Conservation (phyloP, 1,140 invertebrate species). For the Hylyphantes graminicola region DNA sequence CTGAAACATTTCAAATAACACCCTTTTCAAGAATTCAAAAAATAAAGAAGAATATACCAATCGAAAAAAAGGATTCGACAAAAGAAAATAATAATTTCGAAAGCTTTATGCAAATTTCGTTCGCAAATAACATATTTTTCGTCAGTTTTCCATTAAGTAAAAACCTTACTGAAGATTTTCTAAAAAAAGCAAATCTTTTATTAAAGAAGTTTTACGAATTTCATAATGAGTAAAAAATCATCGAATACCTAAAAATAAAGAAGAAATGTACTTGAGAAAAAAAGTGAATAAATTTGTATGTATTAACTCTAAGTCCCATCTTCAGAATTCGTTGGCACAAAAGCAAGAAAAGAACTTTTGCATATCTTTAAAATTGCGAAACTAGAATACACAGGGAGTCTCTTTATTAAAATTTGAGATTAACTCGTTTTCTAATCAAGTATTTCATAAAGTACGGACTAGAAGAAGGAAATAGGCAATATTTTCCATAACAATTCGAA, state of each 20-base stretch:
- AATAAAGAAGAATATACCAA: background rate
- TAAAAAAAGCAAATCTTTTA: slow-evolving; percentile 26
- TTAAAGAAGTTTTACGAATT: slow-evolving; percentile 30
- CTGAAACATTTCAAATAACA: background rate
- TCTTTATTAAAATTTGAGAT: slow-evolving; percentile 19
- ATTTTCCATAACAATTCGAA: slow-evolving; percentile 9
- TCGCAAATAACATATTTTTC: slow-evolving; percentile 26
- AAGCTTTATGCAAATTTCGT: slow-evolving; percentile 11
- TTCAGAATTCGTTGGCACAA: background rate
- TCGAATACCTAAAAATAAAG: slow-evolving; percentile 16
- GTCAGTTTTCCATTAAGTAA: slow-evolving; percentile 8
- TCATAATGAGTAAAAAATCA: slow-evolving; percentile 13
- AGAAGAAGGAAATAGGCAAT: slow-evolving; percentile 6
- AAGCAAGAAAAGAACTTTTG: slow-evolving; percentile 10
- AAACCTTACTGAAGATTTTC: slow-evolving; percentile 15
- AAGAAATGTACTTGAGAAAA: slow-evolving; percentile 23
- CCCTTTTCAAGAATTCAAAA: background rate
- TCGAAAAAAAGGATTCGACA: background rate
- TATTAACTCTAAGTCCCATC: slow-evolving; percentile 2
- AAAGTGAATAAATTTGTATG: slow-evolving; percentile 40
- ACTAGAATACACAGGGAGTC: background rate
- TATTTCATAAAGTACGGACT: background rate
- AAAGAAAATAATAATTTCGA: slow-evolving; percentile 1
- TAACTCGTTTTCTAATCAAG: slow-evolving; percentile 42
- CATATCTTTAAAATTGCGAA: slow-evolving; percentile 10